Evolutionary conservation across 2,797 vertebrate species (phyloP), one percentile per base, ranked within the genome.

Genomic region (Gymnothorax javanicus): DNA sequence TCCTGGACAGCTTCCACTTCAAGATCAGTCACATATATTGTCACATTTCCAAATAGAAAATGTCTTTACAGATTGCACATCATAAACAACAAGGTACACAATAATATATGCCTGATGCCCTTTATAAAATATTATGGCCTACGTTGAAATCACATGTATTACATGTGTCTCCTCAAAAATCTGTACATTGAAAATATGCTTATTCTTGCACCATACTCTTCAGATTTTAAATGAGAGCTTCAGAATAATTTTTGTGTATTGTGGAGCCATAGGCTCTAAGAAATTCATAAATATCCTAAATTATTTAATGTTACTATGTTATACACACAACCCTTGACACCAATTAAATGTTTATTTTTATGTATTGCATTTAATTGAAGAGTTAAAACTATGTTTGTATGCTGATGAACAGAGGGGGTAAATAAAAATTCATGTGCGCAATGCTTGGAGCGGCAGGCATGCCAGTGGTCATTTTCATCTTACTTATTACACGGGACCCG

Each of bases 361-460:
- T 50, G 52, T 50, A 17, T 77, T 77, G 73, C 7, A 77, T 86
- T 86, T 86, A 60, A 57, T 86, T 86, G 60, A 86, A 50, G 33
- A 25, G 71, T 86, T n/a, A 67, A 67, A 27, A 43, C 7, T 85
- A 3, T 56, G 67, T 62, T 85, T 62, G 59, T 17, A 11, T n/a
- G 23, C n/a, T 43, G 33, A 25, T 58, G 50, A 12, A 43, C 6
- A 12, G 43, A 12, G 15, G 33, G 73, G 25, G n/a, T 43, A 77
- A 50, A 77, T 50, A 77, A 95, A 95, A 95, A 95, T 93, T 92
- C 92, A 89, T 90, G 93, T 91, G 94, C 95, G 94, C 92, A 91
- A 93, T 92, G 95, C 92, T 94, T 94, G 92, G 94, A 96, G 96
- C 96, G 95, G 95, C 94, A 95, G 96, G 90, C 81, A 96, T 96